Percentiles rank a stretch among this genome's conserved stretches.
phyloP scores from a whole-genome alignment of 2,113 vertebrate genomes.

The Ascaphus truei region DNA sequence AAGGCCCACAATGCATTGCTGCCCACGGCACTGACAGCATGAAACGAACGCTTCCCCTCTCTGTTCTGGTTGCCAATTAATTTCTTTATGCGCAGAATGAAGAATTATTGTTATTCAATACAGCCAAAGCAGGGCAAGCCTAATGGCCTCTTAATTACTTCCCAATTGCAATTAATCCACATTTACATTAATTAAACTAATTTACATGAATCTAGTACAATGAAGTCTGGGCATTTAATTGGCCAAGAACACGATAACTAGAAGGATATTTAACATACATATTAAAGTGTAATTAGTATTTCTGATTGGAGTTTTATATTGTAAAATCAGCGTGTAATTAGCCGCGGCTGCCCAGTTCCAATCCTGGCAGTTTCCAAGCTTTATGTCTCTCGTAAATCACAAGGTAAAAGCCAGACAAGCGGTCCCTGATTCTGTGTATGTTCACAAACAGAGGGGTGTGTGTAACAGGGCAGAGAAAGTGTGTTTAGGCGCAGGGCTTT shows the following conservation, averaged over 20 bases:
- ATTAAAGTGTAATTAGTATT: slow-evolving; percentile 76
- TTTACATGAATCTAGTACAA: slow-evolving; percentile 68
- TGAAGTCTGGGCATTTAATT: slow-evolving; percentile 65
- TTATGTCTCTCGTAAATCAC: slow-evolving; percentile 12
- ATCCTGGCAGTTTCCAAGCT: slow-evolving; percentile 13
- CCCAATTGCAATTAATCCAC: slow-evolving; percentile 65
- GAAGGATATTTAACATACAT: slow-evolving; percentile 66
- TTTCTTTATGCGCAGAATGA: neutral
- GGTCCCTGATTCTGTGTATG: too few relatives aligned
- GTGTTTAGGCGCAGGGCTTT: too few relatives aligned
- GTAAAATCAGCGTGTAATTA: slow-evolving; percentile 72
- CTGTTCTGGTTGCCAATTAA: neutral
- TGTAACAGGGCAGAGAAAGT: too few relatives aligned
- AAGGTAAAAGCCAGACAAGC: neutral
- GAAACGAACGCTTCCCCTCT: too few relatives aligned
- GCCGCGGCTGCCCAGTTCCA: slow-evolving; percentile 59
- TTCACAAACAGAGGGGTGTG: too few relatives aligned
- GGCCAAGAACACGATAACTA: slow-evolving; percentile 64
- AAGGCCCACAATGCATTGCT: too few relatives aligned
- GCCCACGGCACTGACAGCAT: too few relatives aligned
- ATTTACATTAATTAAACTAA: slow-evolving; percentile 70
- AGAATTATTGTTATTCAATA: slow-evolving; percentile 51
- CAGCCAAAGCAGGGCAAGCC: slow-evolving; percentile 45
- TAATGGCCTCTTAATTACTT: slow-evolving; percentile 57
- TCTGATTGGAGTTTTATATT: slow-evolving; percentile 74